Conservation (phyloP, 2,888 invertebrate species). For the Cheilosia pagana region DNA sequence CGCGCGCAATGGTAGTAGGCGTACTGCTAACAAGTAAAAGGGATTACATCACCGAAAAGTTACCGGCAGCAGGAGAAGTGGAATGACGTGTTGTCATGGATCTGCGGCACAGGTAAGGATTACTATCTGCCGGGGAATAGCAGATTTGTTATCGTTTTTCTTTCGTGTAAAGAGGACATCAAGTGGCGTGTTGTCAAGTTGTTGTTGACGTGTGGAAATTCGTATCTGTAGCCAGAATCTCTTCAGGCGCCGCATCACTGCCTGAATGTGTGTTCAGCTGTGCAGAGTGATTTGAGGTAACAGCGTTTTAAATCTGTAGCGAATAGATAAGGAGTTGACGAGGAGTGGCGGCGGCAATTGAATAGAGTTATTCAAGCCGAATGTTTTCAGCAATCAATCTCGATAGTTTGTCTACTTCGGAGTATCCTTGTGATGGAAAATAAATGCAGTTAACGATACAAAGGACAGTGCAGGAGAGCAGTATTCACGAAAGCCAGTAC, state of each 20-base stretch:
- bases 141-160: slow-evolving; percentile 30
- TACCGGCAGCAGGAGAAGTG: neutral
- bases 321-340: neutral
- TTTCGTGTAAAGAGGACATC: slow-evolving; percentile 19
- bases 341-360: no score
- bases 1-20: slow-evolving; percentile 32
- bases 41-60: slow-evolving; percentile 56
- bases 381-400: no score
- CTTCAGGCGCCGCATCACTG: neutral
- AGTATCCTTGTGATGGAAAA: no score
- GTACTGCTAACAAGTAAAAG: slow-evolving; percentile 36
- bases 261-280: neutral
- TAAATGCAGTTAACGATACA: no score
- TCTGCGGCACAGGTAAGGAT: slow-evolving; percentile 45
- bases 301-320: neutral
- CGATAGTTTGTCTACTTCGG: no score
- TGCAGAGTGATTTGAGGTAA: slow-evolving; percentile 7
- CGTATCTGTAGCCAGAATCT: slow-evolving; percentile 40
- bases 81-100: slow-evolving; percentile 48
- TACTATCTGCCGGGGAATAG: slow-evolving; percentile 30
- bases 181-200: slow-evolving; percentile 42
- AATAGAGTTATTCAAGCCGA: no score
- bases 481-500: no score
- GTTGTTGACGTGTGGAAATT: slow-evolving; percentile 33
- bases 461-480: no score